Evolutionary conservation across 2,113 vertebrate species (phyloP), one percentile per base, ranked within the genome.

Genomic region (Orientallactaga bullata): DNA sequence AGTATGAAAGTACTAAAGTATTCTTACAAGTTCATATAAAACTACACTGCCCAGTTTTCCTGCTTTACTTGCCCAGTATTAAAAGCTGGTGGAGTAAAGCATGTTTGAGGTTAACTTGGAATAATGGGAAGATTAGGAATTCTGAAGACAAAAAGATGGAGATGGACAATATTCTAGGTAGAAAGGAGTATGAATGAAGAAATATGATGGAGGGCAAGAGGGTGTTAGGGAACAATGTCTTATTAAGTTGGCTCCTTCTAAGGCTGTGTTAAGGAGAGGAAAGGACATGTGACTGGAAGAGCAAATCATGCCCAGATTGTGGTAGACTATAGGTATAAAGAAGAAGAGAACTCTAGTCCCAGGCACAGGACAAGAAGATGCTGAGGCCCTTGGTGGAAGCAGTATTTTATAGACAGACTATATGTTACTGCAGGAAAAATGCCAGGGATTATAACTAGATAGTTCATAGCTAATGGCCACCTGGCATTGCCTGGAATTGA

Each of bases 81-180:
- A 2, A 24, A 91, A 51, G 23, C 58, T 26, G 13, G 23, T 26
- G 72, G 6, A 4, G 6, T 80, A 95, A 15, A 55, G 12, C 4
- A 78, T 91, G 74, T 71, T 85, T 94, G 81, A 88, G 39, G 81
- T 85, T 91, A 86, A 61, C 30, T 24, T 87, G 92, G 21, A 86
- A 89, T 21, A 85, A 74, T 76, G 12, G 66, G 47, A 85, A 37
- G 20, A 88, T 66, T 82, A 63, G 68, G 5, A n/a, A 32, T 83
- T 89, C 71, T 88, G 24, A 94, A 92, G 69, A 55, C 35, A 91
- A 79, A 76, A 47, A 23, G 1, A 42, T 88, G n/a, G n/a, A 17
- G 35, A 65, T 71, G 20, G n/a, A 42, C 12, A 32, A 3, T 94
- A 80, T 92, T 79, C 24, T 30, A 82, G 51, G 13, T 61, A 82